Percentiles rank a stretch among this genome's conserved stretches.
Evolutionary conservation across 2,113 vertebrate genomes (phyloP).

Genomic region (Coptodon rendalli): DNA sequence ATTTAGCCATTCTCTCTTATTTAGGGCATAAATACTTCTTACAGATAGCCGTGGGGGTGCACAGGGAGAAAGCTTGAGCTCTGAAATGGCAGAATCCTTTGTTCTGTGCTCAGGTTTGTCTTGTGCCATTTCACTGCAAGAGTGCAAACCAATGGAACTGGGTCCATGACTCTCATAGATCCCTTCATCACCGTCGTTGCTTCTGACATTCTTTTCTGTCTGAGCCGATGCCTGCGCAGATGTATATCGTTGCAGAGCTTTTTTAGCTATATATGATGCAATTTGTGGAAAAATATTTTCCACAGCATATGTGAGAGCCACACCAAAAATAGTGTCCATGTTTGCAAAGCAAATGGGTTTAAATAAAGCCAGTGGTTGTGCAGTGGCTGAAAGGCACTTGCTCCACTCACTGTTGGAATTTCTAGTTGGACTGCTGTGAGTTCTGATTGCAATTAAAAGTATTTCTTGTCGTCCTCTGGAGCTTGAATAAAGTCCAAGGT

Average conservation of each 20-base stretch:
- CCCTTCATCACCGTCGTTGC: fast-evolving
- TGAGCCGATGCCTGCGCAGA: not conserved
- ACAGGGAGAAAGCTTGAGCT: not conserved
- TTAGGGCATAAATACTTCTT: not conserved
- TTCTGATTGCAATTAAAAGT: not conserved
- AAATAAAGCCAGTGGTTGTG: not conserved
- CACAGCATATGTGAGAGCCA: not conserved
- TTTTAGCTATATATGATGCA: not conserved
- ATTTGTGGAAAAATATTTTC: not conserved
- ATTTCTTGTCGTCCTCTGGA: not conserved
- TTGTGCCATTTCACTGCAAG: not conserved
- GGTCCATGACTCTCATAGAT: not conserved
- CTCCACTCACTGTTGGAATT: not conserved
- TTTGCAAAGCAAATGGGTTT: not conserved
- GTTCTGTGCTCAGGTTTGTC: not conserved
- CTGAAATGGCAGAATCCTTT: not conserved
- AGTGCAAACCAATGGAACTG: not conserved
- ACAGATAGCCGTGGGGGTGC: not conserved
- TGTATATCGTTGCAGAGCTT: not conserved
- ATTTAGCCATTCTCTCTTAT: not conserved
- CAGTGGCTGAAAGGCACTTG: not conserved
- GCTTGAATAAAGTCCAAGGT: not conserved
- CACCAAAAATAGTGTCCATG: not conserved
- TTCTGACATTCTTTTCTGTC: not conserved
- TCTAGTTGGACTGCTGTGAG: not conserved